Evolutionary conservation across 1,140 invertebrate species (phyloP), one percentile per base, ranked within the genome.

Genomic region (Neodiprion lecontei): DNA sequence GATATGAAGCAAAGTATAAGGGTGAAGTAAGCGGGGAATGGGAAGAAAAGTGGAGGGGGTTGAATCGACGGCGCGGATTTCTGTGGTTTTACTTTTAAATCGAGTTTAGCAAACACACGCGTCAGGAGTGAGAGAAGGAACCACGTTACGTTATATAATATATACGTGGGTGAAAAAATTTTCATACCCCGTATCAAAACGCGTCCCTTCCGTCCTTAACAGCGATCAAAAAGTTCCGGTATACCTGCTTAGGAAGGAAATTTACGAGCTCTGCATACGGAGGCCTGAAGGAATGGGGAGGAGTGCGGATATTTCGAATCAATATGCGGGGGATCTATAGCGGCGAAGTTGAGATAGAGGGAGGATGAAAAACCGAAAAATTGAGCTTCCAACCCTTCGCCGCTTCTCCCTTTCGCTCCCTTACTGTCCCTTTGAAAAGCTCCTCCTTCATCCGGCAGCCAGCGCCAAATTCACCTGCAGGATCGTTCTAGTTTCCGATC

Each of bases 1-100:
- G 53, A 61, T 61, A 61, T 61, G 11, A 61, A 61, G 53, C 28
- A 40, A 40, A 40, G 28, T 40, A 40, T 40, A 5, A 40, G 28
- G 28, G 1, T 40, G 28, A 40, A 40, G 2, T 40, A 40, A 40
- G 7, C 8, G 11, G 53, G 4, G 53, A 61, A 14, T 3, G n/a
- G 53, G 9, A 61, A 14, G 11, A 61, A 17, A 61, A 61, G 11
- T 3, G 28, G 28, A 40, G 53, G n/a, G 53, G 53, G n/a, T 61
- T 14, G 53, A 9, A 61, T 61, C 53, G 28, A 40, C 28, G 28
- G 28, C 28, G 11, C 9, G 53, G 53, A 61, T 61, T 61, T 40
- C 28, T 61, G 53, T 61, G 53, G 53, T 61, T 61, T 61, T 61
- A 61, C 53, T 61, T 61, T 61, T 61, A 61, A 61, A 61, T 61